Evolutionary conservation across 1,140 invertebrate genomes (phyloP), one percentile per base, ranked within the genome.

Genomic region (Diorhabda elongata): DNA sequence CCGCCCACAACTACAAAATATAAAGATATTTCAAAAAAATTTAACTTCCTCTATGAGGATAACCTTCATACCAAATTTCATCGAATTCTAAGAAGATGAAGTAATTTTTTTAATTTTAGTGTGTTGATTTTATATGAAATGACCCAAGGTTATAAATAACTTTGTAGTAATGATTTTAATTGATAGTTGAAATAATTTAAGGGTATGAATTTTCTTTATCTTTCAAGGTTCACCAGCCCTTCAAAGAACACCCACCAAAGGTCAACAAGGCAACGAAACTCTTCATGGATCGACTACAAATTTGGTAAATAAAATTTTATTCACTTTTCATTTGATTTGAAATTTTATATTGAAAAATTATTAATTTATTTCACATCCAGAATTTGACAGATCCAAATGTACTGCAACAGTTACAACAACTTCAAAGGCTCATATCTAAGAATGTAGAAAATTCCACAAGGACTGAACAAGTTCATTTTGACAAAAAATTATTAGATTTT

Each of bases 401-500:
- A 42, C 76, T 87, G 3, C 71, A 73, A n/a, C 86, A 88, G 73
- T 74, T 88, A 61, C 86, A 87, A 77, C 85, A 87, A 75, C 79
- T 88, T 64, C 85, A 87, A 74, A 83, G 88, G 74, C 76, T 89
- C 58, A 75, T 88, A 44, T 76, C 86, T 26, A 85, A 86, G 66
- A 79, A 83, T 66, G 83, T 82, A 9, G 82, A 76, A 74, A 8
- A 83, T 78, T 60, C 81, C 79, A 71, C 80, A 81, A 75, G 73
- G 65, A 67, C 69, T 6, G 75, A 76, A 26, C 75, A 74, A 70
- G 85, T 89, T 2, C 88, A 89, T 73, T 90, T 91, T 78, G 89
- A 88, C 77, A 91, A 90, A 78, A 92, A 94, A 79, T 78, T 94
- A 2, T 80, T 95, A 42, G 92, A 94, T 78, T 94, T 92, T 83